phyloP scores from a whole-genome alignment of 2,797 vertebrate genomes.

The Huso huso region DNA sequence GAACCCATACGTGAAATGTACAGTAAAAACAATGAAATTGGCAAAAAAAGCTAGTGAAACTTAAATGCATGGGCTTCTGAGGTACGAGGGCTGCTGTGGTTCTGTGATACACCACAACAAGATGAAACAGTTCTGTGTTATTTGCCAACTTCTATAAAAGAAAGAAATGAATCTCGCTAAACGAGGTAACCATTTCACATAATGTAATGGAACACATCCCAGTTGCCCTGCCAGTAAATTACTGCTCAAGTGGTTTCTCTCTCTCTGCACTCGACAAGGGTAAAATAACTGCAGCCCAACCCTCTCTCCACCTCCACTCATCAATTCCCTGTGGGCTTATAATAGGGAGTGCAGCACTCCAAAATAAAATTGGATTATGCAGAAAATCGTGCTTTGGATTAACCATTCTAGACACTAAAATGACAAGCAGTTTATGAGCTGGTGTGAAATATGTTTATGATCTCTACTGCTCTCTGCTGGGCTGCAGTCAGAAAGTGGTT shows the following conservation, averaged over 20 bases:
- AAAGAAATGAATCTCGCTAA: constrained; percentile 14
- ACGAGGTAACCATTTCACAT: constrained; percentile 14
- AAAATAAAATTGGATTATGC: constrained; percentile 14
- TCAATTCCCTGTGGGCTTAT: neutral
- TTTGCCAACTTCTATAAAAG: neutral
- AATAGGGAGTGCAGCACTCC: neutral
- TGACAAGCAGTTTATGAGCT: constrained; percentile 9
- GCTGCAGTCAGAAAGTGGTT: constrained; percentile 19
- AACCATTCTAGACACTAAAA: constrained; percentile 9
- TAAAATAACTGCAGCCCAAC: constrained; percentile 22
- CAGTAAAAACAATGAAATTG: too few relatives aligned
- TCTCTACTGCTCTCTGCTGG: constrained; percentile 51
- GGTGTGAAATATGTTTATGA: constrained; percentile 20
- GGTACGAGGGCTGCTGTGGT: too few relatives aligned
- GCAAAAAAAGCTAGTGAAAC: too few relatives aligned
- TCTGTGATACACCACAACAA: too few relatives aligned
- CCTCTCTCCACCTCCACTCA: neutral
- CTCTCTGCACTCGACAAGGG: constrained; percentile 17
- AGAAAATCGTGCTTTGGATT: constrained; percentile 4
- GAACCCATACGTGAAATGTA: too few relatives aligned
- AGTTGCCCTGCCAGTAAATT: constrained; percentile 12
- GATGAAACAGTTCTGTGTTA: too few relatives aligned
- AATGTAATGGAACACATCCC: constrained; percentile 16
- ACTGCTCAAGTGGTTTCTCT: constrained; percentile 21
- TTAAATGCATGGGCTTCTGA: too few relatives aligned